A percentile compares a stretch with the other conserved stretches of the same genome.
phyloP scores from a whole-genome alignment of 2,888 invertebrate genomes.

The Chorisops tibialis region DNA sequence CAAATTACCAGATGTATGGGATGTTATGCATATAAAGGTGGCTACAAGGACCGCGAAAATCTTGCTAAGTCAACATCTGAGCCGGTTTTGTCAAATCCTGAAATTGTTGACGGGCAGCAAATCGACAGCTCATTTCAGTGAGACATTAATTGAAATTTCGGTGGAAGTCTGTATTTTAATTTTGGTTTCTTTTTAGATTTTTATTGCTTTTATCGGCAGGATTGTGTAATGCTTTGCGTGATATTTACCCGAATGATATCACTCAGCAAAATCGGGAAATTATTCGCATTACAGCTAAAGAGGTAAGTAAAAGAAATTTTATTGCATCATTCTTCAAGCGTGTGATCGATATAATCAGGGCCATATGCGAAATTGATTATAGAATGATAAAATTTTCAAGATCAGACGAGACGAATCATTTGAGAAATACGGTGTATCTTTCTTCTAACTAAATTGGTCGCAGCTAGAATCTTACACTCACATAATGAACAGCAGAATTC shows the following conservation, averaged over 20 bases:
- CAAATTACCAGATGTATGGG: slow-evolving; percentile 81
- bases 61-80: slow-evolving; percentile 67
- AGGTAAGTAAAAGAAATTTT: slow-evolving; percentile 56
- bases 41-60: slow-evolving; percentile 77
- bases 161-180: background rate
- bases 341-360: too few species aligned
- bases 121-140: slow-evolving; percentile 65
- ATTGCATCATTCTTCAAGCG: too few species aligned
- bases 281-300: slow-evolving; percentile 75
- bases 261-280: slow-evolving; percentile 80
- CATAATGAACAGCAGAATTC: too few species aligned
- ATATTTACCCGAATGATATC: slow-evolving; percentile 65
- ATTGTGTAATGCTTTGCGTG: slow-evolving; percentile 77
- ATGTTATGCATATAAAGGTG: slow-evolving; percentile 81
- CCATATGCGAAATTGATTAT: too few species aligned
- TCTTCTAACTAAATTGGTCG: too few species aligned
- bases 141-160: background rate
- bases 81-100: slow-evolving; percentile 80
- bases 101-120: slow-evolving; percentile 75
- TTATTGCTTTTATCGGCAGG: slow-evolving; percentile 82
- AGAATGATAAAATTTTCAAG: too few species aligned
- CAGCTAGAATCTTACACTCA: too few species aligned
- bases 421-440: too few species aligned
- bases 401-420: too few species aligned
- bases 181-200: slow-evolving; percentile 56